phyloP scores from a whole-genome alignment of 2,888 invertebrate species.

The Orthonychiurus folsomi region DNA sequence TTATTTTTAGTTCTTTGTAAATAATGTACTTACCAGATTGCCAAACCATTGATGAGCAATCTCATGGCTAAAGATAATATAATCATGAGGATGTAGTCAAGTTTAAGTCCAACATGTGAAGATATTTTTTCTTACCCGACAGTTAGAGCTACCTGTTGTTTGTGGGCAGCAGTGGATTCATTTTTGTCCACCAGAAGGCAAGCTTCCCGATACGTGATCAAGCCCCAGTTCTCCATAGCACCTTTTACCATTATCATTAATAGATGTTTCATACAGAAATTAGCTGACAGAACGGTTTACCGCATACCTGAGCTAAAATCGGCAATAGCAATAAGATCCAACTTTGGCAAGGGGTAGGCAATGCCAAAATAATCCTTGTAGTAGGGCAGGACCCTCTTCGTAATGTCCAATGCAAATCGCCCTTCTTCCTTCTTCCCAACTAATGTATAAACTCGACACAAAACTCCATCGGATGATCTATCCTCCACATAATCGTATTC shows the following conservation, averaged over 20 bases:
- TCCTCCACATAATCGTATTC: constrained; percentile 90
- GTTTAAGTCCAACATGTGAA: background rate
- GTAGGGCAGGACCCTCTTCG: constrained; percentile 82
- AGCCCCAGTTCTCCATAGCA: constrained; percentile 98
- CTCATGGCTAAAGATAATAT: constrained; percentile 49
- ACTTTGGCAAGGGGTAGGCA: constrained; percentile 89
- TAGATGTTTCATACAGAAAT: background rate
- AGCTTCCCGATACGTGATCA: constrained; percentile 81
- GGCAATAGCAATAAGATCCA: constrained; percentile 91
- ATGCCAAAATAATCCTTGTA: constrained; percentile 92
- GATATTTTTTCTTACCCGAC: constrained; percentile 50
- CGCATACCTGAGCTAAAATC: constrained; percentile 72
- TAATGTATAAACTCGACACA: constrained; percentile 75
- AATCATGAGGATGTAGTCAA: background rate
- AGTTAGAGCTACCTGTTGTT: constrained; percentile 79
- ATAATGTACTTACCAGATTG: too few relatives aligned
- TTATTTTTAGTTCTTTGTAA: too few relatives aligned
- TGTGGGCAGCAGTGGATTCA: constrained; percentile 73
- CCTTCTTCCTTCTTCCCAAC: constrained; percentile 88
- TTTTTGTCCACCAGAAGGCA: constrained; percentile 75
- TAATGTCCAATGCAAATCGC: constrained; percentile 80
- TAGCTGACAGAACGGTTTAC: background rate
- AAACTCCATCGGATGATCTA: constrained; percentile 68
- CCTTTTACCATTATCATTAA: too few relatives aligned
- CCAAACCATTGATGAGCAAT: constrained; percentile 89